phyloP scores from a whole-genome alignment of 92 coral and sea anemone species.

The Palythoa heliodiscus region DNA sequence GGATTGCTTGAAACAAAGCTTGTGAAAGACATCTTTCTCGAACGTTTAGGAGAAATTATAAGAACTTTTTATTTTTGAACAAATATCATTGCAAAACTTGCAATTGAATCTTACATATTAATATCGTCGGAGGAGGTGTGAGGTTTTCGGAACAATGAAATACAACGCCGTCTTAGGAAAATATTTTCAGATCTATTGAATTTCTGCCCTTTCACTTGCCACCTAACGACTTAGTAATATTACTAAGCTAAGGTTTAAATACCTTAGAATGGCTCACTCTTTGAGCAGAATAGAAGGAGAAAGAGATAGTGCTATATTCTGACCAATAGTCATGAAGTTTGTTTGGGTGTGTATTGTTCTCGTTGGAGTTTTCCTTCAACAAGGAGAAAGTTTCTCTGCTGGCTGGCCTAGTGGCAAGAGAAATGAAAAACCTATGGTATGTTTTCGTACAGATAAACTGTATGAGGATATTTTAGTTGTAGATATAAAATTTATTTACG shows the following conservation, averaged over 20 bases:
- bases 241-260: conserved; percentile 6
- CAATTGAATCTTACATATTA: background rate
- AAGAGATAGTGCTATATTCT: background rate
- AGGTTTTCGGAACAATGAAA: background rate
- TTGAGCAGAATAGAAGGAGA: background rate
- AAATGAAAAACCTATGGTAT: background rate
- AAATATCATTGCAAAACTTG: background rate
- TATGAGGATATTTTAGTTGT: no score
- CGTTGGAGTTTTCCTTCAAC: background rate
- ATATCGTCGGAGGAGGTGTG: background rate
- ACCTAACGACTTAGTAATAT: conserved; percentile 2
- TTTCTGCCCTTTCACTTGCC: conserved; percentile 23
- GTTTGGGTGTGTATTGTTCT: background rate
- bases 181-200: conserved; percentile 23
- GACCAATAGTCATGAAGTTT: background rate
- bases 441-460: no score
- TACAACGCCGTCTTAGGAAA: background rate
- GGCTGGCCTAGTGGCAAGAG: background rate
- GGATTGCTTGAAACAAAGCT: background rate
- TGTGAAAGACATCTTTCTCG: background rate
- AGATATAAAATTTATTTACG: no score
- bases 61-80: background rate
- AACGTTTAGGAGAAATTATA: background rate
- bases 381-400: conserved; percentile 19
- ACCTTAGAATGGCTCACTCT: background rate